A percentile compares a stretch with the other conserved stretches of the same genome.
phyloP scores from a whole-genome alignment of 2,113 vertebrate genomes.

The Hydrolagus affinis region DNA sequence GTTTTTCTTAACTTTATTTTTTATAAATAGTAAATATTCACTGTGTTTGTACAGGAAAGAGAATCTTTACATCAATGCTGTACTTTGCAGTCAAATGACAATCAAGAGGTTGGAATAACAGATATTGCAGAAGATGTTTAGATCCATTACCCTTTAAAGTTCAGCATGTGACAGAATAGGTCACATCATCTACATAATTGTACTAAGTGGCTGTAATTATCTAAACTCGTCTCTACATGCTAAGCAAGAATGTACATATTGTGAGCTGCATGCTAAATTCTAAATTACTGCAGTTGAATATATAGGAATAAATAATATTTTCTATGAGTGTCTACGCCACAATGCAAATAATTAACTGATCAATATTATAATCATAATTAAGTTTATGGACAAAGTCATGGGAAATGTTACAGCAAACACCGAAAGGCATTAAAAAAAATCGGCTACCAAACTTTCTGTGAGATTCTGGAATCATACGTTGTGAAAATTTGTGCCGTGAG shows the following conservation, averaged over 20 bases:
- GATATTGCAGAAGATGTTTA: constrained; percentile 16
- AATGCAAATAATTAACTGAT: constrained; percentile 18
- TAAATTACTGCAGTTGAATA: constrained; percentile 45
- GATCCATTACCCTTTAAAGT: constrained; percentile 21
- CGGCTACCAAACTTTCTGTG: constrained; percentile 12
- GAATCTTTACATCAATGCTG: constrained; percentile 59
- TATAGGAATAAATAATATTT: constrained; percentile 73
- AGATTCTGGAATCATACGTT: constrained; percentile 7
- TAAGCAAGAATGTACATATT: constrained; percentile 64
- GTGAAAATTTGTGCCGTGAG: background rate
- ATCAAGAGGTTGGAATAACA: constrained; percentile 30
- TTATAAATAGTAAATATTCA: constrained; percentile 98
- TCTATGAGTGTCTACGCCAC: constrained; percentile 18
- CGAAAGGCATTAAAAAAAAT: constrained; percentile 11
- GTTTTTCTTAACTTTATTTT: constrained; percentile 62
- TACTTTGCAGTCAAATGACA: constrained; percentile 56
- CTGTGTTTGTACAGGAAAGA: constrained; percentile 54
- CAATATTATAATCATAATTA: constrained; percentile 24
- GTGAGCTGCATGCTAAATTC: constrained; percentile 57
- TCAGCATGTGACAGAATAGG: constrained; percentile 16
- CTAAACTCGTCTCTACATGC: constrained; percentile 52
- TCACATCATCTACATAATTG: constrained; percentile 51
- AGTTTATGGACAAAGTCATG: constrained; percentile 15
- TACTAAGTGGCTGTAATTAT: constrained; percentile 54
- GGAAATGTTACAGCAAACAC: background rate